Conservation (phyloP, 35 echinoderm and acorn worm genomes). For the Eucidaris tribuloides region DNA sequence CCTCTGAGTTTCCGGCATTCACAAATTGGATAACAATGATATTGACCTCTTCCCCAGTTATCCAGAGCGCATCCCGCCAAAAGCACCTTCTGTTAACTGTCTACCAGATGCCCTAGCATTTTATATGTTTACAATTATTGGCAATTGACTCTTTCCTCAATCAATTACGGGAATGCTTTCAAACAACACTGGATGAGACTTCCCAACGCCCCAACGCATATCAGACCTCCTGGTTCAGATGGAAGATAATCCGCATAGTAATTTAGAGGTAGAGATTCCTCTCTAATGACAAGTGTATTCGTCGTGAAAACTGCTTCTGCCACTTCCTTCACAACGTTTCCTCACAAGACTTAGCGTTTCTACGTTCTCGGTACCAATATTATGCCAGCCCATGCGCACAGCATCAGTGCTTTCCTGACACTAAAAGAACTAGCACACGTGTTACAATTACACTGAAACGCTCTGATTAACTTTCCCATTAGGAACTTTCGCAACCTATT, state of each 20-base stretch:
- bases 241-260: not conserved
- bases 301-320: not conserved
- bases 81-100: constrained; percentile 25
- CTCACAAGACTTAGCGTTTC: not conserved
- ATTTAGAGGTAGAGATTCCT: not conserved
- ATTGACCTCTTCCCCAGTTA: constrained; percentile 24
- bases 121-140: not conserved
- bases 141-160: not conserved
- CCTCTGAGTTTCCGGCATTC: constrained; percentile 37
- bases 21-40: constrained; percentile 36
- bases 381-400: not conserved
- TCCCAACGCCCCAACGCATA: not conserved
- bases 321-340: not conserved
- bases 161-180: no score
- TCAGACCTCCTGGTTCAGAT: constrained; percentile 13
- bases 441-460: no score
- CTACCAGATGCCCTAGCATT: constrained; percentile 24
- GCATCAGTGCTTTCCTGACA: no score
- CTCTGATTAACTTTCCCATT: not conserved
- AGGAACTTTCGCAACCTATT: no score
- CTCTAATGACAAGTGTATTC: no score
- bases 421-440: not conserved
- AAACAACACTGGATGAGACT: not conserved
- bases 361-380: not conserved
- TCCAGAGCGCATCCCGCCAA: constrained; percentile 16